Evolutionary conservation across 2,113 vertebrate species (phyloP), one percentile per base, ranked within the genome.

Genomic region (Lepidothrix coronata): DNA sequence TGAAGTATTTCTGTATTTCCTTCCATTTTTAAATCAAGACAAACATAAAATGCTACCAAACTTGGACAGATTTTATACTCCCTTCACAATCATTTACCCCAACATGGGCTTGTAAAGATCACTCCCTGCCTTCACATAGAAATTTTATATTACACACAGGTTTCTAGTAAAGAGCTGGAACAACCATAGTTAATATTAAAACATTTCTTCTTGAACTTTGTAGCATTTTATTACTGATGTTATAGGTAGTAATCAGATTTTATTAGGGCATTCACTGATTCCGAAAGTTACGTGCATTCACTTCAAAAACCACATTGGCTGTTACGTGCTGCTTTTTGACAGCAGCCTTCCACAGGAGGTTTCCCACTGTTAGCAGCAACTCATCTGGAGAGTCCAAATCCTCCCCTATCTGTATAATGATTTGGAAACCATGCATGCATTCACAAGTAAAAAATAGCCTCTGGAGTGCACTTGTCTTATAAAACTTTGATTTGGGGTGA

Each of bases 151-250:
- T 81, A 19, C 55, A 22, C 88, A 67, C 49, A 54, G 62, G 46
- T 76, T 52, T 91, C 95, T 84, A 79, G 88, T 93, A 80, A 78
- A 89, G 67, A 74, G 54, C 89, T 94, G 93, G 95, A 95, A 97
- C 96, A 97, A 96, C 95, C 91, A 63, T 81, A 97, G 96, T 72
- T 97, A 97, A 97, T 89, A 93, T 88, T 95, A 97, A 97, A 95
- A 96, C 73, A 58, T 84, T 97, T 91, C 95, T 95, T 96, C 95
- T 91, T 97, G 96, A 96, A 96, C 96, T 97, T 97, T 97, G 93
- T 97, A 96, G 89, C 97, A 73, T 93, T 97, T 97, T 97, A 97
- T 97, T 90, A 85, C 77, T 76, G 58, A 93, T 31, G 20, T 61
- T 94, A 93, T 84, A 96, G 93, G 87, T 74, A 88, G 82, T 62